Percentiles rank a stretch among this genome's conserved stretches.
Evolutionary conservation across 1,140 invertebrate genomes (phyloP).

Genomic region (Macrotrachela quadricornifera): DNA sequence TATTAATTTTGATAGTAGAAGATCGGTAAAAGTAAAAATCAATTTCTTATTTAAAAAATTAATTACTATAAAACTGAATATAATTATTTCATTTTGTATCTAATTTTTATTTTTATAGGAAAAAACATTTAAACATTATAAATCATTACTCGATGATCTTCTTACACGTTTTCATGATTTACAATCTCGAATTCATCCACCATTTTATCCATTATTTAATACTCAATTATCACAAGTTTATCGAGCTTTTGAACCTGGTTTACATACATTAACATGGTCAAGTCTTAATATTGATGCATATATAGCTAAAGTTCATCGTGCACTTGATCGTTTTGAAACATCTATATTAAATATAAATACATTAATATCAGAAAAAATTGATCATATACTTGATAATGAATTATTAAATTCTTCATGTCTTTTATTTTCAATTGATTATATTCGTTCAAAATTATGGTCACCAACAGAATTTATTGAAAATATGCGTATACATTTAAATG

Average conservation of each 20-base stretch:
- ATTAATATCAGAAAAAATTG: slow-evolving; percentile 14
- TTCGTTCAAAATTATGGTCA: too few relatives aligned
- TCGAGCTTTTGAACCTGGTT: slow-evolving; percentile 24
- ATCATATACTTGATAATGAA: slow-evolving; percentile 13
- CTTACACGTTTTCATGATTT: slow-evolving; percentile 15
- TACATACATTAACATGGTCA: slow-evolving; percentile 27
- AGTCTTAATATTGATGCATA: slow-evolving; percentile 32
- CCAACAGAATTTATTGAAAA: too few relatives aligned
- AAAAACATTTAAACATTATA: slow-evolving; percentile 26
- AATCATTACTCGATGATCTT: slow-evolving; percentile 24
- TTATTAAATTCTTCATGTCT: too few relatives aligned
- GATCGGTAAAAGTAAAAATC: too few relatives aligned
- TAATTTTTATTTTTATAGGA: slow-evolving; percentile 13
- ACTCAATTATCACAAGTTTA: slow-evolving; percentile 19
- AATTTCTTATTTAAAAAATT: too few relatives aligned
- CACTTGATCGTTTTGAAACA: slow-evolving; percentile 17
- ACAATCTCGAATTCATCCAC: not conserved
- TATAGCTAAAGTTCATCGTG: not conserved
- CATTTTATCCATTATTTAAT: slow-evolving; percentile 16
- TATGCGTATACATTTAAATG: too few relatives aligned
- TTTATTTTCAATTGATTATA: too few relatives aligned
- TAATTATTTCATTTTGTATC: too few relatives aligned
- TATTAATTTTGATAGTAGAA: not conserved
- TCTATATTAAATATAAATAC: slow-evolving; percentile 17
- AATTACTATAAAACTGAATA: too few relatives aligned